Conservation (phyloP, 2,888 invertebrate genomes). For the Agonum fuliginosum region DNA sequence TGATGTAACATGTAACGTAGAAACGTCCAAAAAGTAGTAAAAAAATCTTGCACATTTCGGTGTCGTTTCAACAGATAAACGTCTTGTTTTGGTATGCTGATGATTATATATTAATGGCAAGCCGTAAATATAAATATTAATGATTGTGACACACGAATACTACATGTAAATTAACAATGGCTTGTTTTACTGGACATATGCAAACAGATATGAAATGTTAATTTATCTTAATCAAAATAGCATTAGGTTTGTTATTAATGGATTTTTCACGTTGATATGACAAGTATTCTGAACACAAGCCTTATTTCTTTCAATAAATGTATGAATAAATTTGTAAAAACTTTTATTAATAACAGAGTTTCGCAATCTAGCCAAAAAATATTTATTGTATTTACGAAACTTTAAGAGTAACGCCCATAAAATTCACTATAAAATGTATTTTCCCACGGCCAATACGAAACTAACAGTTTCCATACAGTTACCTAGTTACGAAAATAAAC, state of each 20-base stretch:
- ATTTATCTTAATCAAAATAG: neutral
- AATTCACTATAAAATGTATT: too few relatives aligned
- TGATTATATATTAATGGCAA: neutral
- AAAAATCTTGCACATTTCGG: slow-evolving; percentile 4
- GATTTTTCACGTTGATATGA: neutral
- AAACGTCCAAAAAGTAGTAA: slow-evolving; percentile 7
- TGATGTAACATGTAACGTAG: slow-evolving; percentile 15
- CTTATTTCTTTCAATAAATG: too few relatives aligned
- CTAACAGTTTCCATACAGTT: too few relatives aligned
- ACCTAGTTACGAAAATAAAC: too few relatives aligned
- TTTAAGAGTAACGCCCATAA: too few relatives aligned
- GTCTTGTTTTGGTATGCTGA: neutral
- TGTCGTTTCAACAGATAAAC: slow-evolving; percentile 10
- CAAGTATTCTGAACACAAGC: too few relatives aligned
- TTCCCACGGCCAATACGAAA: too few relatives aligned
- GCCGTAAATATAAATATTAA: neutral
- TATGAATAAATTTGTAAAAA: too few relatives aligned
- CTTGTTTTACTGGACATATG: slow-evolving; percentile 7
- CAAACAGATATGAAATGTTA: neutral
- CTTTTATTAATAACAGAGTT: too few relatives aligned
- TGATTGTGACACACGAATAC: slow-evolving; percentile 6
- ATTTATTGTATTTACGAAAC: too few relatives aligned
- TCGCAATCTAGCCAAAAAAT: too few relatives aligned
- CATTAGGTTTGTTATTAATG: neutral
- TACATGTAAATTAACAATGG: slow-evolving; percentile 16